A percentile compares a stretch with the other conserved stretches of the same genome.
These are phyloP conservation scores for Archaeoteleia sp. DNA, from an alignment of 2,888 invertebrate species.

Conservation along the genomic window DNA sequence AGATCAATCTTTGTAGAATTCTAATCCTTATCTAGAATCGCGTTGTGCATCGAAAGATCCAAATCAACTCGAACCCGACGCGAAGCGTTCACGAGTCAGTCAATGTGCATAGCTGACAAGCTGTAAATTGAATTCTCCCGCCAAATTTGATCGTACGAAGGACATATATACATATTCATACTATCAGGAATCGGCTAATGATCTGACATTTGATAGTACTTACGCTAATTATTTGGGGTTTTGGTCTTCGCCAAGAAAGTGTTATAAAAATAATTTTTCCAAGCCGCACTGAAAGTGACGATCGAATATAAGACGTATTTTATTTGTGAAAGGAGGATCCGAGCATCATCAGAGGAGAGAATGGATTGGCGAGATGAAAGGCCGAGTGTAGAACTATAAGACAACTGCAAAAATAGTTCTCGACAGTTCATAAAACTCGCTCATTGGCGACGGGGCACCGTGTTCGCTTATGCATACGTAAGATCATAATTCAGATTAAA, in stretches of 20 bases:
- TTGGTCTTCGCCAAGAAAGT: too few relatives aligned
- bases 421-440: slow-evolving; percentile 48
- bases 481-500: slow-evolving; percentile 56
- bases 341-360: neutral
- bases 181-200: too few relatives aligned
- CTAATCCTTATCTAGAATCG: slow-evolving; percentile 48
- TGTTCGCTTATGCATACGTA: slow-evolving; percentile 36
- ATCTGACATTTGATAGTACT: too few relatives aligned
- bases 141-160: slow-evolving; percentile 33
- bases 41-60: slow-evolving; percentile 36
- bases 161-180: too few relatives aligned
- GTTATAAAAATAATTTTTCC: too few relatives aligned
- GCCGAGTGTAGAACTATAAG: slow-evolving; percentile 2
- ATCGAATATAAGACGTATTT: slow-evolving; percentile 12
- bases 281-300: slow-evolving; percentile 14
- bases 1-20: slow-evolving; percentile 25
- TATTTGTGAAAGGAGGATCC: slow-evolving; percentile 5
- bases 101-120: slow-evolving; percentile 55
- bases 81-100: neutral
- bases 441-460: slow-evolving; percentile 21
- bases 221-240: too few relatives aligned
- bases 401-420: slow-evolving; percentile 8
- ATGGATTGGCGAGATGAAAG: too few relatives aligned
- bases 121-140: slow-evolving; percentile 64
- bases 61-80: slow-evolving; percentile 9